A percentile compares a stretch with the other conserved stretches of the same genome.
Conservation (phyloP, 2,888 invertebrate genomes). For the Camponotus fellah region DNA sequence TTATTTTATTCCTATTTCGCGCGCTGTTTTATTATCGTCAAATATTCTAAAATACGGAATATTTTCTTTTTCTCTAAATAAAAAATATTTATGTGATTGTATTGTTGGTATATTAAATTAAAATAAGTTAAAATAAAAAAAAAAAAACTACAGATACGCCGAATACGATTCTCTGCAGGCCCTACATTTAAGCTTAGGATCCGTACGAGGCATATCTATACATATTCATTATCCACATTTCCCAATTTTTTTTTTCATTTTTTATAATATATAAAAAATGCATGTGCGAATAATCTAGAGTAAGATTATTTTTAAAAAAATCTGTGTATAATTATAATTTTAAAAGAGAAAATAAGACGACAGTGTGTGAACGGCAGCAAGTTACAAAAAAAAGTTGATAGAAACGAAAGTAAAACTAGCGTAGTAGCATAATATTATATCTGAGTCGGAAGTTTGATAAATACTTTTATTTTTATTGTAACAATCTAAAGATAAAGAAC, state of each 20-base stretch:
- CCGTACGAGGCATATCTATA: constrained; percentile 79
- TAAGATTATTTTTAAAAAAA: background rate
- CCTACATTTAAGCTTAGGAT: constrained; percentile 82
- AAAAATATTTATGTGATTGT: background rate
- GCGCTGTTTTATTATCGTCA: background rate
- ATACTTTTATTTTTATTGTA: background rate
- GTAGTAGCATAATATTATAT: constrained; percentile 62
- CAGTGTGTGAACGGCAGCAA: constrained; percentile 49
- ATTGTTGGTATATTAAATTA: background rate
- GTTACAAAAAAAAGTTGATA: constrained; percentile 61
- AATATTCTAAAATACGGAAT: background rate
- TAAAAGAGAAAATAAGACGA: constrained; percentile 5
- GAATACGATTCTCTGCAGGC: constrained; percentile 81
- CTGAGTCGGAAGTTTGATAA: constrained; percentile 67
- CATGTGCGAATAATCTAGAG: background rate
- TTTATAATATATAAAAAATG: background rate
- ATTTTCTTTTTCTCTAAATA: background rate
- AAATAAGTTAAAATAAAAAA: constrained; percentile 4
- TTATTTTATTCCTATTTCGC: background rate
- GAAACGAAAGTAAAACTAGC: constrained; percentile 63
- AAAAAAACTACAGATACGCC: constrained; percentile 74
- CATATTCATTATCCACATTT: background rate
- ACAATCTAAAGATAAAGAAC: background rate
- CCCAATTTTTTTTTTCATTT: background rate
- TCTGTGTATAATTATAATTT: background rate